Conservation (phyloP, 2,888 invertebrate genomes). For the Chymomyza amoena region DNA sequence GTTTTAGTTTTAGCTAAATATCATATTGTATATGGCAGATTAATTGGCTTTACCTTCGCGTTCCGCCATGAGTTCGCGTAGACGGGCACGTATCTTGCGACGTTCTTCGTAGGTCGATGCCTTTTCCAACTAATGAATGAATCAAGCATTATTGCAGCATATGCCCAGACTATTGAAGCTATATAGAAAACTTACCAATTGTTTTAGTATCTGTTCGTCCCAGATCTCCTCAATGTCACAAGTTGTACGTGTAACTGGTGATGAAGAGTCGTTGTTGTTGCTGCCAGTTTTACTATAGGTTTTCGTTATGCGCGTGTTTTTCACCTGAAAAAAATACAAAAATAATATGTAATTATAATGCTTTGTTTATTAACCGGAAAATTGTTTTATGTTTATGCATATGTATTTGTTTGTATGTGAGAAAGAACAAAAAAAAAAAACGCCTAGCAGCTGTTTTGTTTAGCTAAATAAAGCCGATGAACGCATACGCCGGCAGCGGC, state of each 20-base stretch:
- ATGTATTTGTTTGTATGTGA: conserved; percentile 8
- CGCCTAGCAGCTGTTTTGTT: conserved; percentile 54
- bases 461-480: conserved; percentile 67
- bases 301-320: conserved; percentile 79
- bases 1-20: background rate
- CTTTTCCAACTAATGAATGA: conserved; percentile 86
- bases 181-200: conserved; percentile 82
- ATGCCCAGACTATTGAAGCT: background rate
- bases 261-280: conserved; percentile 72
- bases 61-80: conserved; percentile 91
- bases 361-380: conserved; percentile 62
- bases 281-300: conserved; percentile 73
- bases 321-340: conserved; percentile 78
- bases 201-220: conserved; percentile 86
- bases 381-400: conserved; percentile 7
- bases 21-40: no score
- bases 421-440: conserved; percentile 11
- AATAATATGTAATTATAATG: conserved; percentile 15
- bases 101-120: conserved; percentile 93
- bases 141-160: background rate
- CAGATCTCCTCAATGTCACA: conserved; percentile 86
- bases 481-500: conserved; percentile 42
- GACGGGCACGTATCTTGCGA: conserved; percentile 88
- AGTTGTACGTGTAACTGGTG: conserved; percentile 80
- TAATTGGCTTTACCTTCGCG: conserved; percentile 85